A percentile compares a stretch with the other conserved stretches of the same genome.
Evolutionary conservation across 2,797 vertebrate genomes (phyloP).

Genomic region (Scarus forsteni): DNA sequence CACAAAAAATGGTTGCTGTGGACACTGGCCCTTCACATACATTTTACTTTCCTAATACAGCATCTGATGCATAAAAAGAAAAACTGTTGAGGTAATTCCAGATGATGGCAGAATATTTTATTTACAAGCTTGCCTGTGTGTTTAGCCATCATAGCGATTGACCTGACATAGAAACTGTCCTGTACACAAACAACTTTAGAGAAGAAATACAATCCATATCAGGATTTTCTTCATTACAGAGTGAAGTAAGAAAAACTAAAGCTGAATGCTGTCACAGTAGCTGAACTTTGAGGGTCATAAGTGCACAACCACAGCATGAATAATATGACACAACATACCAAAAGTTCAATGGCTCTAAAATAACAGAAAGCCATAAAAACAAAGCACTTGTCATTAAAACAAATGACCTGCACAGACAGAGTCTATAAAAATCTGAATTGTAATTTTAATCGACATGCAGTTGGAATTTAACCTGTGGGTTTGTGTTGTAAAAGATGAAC

Average conservation of each 20-base stretch:
- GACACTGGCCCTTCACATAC: too few species aligned
- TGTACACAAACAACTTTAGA: constrained; percentile 50
- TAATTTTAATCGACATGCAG: constrained; percentile 57
- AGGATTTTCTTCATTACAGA: constrained; percentile 56
- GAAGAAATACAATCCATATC: constrained; percentile 51
- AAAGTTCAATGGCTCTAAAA: constrained; percentile 49
- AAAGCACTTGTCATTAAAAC: constrained; percentile 65
- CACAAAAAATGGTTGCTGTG: too few species aligned
- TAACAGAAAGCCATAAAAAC: constrained; percentile 53
- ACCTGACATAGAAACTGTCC: constrained; percentile 49
- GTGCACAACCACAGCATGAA: constrained; percentile 33
- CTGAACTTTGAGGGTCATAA: constrained; percentile 15
- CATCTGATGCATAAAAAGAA: too few species aligned
- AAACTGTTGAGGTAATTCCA: constrained; percentile 18
- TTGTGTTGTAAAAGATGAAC: constrained; percentile 45
- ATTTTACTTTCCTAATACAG: too few species aligned
- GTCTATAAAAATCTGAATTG: constrained; percentile 64
- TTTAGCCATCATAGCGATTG: constrained; percentile 56
- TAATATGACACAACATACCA: constrained; percentile 43
- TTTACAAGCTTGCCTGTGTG: constrained; percentile 29
- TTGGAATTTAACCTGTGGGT: constrained; percentile 59
- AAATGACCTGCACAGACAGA: constrained; percentile 62
- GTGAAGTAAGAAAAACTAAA: constrained; percentile 33
- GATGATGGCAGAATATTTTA: constrained; percentile 36
- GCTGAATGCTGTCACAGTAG: constrained; percentile 22